Conservation (phyloP, 1,140 invertebrate species). For the Drosophila bifasciata region DNA sequence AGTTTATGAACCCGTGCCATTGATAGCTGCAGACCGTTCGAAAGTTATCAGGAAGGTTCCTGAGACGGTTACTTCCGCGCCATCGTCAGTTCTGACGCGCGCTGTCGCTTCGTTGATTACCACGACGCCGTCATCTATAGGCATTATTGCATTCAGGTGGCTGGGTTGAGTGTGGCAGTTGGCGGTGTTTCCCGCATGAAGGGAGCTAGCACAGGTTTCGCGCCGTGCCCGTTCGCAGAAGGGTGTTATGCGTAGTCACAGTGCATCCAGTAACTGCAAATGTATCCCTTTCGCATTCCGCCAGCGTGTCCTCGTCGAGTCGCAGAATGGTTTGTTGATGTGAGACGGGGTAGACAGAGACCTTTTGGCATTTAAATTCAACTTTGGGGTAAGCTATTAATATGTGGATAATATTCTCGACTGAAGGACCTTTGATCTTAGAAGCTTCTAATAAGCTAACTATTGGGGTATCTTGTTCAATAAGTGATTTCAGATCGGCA, state of each 20-base stretch:
- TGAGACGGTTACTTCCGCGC: conserved; percentile 4
- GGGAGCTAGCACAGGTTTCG: conserved; percentile 25
- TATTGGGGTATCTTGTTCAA: conserved; percentile 18
- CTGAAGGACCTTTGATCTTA: conserved; percentile 32
- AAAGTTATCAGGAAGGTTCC: conserved; percentile 32
- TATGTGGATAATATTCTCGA: conserved; percentile 19
- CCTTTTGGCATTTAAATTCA: conserved; percentile 31
- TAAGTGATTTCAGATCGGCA: conserved; percentile 17
- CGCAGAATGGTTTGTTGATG: conserved; percentile 27
- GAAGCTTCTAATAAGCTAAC: conserved; percentile 13
- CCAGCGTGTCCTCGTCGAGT: conserved; percentile 23
- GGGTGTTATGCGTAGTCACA: conserved; percentile 1
- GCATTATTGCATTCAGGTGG: conserved; percentile 18
- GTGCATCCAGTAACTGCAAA: conserved; percentile 32
- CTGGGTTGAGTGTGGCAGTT: conserved; percentile 31
- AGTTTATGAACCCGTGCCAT: conserved; percentile 14
- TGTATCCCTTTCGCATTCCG: conserved; percentile 28
- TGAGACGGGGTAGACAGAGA: conserved; percentile 25
- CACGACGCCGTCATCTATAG: conserved; percentile 25
- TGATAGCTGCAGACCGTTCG: conserved; percentile 14
- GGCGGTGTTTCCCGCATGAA: conserved; percentile 28
- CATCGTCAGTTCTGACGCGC: conserved; percentile 11
- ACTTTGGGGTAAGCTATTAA: conserved; percentile 34
- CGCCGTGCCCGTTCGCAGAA: conserved; percentile 27
- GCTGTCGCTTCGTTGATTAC: conserved; percentile 32